These are phyloP conservation scores for Drosophila paracracens DNA, from an alignment of 2,888 invertebrate species.

Conservation along the genomic window DNA sequence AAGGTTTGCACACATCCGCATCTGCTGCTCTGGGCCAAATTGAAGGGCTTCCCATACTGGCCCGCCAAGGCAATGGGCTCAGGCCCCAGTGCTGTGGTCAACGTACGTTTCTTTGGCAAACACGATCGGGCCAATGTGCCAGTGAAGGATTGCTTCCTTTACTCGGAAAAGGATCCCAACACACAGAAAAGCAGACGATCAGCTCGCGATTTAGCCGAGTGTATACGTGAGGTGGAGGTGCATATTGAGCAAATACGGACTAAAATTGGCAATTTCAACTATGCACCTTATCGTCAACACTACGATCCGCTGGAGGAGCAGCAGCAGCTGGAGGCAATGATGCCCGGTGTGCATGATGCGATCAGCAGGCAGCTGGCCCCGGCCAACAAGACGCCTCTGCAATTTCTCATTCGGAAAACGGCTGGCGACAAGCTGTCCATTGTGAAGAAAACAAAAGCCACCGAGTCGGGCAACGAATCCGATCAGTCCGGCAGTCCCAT, in stretches of 20 bases:
- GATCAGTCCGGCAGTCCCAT: constrained; percentile 73
- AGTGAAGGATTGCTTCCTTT: constrained; percentile 92
- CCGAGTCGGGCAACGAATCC: constrained; percentile 81
- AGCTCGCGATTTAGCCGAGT: constrained; percentile 86
- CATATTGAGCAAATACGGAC: constrained; percentile 90
- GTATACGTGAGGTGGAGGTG: constrained; percentile 90
- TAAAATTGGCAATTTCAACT: constrained; percentile 90
- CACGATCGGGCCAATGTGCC: constrained; percentile 97
- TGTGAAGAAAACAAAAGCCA: constrained; percentile 78
- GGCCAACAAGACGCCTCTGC: constrained; percentile 82
- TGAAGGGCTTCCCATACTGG: constrained; percentile 99
- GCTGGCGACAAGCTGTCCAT: constrained; percentile 84
- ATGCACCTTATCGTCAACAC: constrained; percentile 89
- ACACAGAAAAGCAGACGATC: constrained; percentile 82
- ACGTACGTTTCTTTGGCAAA: constrained; percentile 97
- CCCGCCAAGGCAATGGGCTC: constrained; percentile 96
- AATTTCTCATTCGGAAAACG: constrained; percentile 84
- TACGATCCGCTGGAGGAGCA: constrained; percentile 88
- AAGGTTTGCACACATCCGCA: constrained; percentile 96
- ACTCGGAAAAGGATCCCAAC: constrained; percentile 91
- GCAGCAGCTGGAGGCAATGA: constrained; percentile 88
- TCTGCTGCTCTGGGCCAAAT: constrained; percentile 96
- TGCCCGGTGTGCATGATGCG: constrained; percentile 85
- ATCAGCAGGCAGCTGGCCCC: constrained; percentile 72
- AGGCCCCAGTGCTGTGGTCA: constrained; percentile 89